Percentiles rank a stretch among this genome's conserved stretches.
Evolutionary conservation across 2,797 vertebrate species (phyloP).

Genomic region (Platalea minor): DNA sequence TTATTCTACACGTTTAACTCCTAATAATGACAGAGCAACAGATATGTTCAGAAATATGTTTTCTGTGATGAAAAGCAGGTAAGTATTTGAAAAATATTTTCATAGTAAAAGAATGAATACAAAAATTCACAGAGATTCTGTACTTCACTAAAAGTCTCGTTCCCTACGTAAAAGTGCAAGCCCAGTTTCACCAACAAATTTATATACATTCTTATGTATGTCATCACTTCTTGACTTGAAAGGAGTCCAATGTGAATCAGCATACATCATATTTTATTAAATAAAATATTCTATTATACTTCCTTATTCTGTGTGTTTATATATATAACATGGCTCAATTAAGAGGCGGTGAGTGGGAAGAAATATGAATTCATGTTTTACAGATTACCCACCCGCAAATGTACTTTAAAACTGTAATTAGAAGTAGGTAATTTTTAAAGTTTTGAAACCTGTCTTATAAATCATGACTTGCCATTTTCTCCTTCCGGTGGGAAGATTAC

Average conservation of each 20-base stretch:
- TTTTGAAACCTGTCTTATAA: not conserved
- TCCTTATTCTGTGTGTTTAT: not conserved
- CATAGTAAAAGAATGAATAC: not conserved
- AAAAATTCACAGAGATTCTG: not conserved
- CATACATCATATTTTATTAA: not conserved
- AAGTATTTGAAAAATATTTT: not conserved
- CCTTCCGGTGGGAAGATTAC: not conserved
- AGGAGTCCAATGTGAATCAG: not conserved
- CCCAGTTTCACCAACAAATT: not conserved
- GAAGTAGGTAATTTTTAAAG: not conserved
- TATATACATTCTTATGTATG: not conserved
- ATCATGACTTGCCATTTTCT: not conserved
- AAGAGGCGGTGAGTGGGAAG: not conserved
- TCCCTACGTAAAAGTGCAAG: not conserved
- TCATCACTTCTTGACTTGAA: not conserved
- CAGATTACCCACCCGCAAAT: not conserved
- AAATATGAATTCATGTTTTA: not conserved
- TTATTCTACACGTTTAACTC: not conserved
- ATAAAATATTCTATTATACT: not conserved
- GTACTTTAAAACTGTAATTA: not conserved
- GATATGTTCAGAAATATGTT: not conserved
- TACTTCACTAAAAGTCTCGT: not conserved
- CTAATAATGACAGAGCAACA: not conserved
- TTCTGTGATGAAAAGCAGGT: not conserved
- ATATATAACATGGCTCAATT: not conserved